Conservation (phyloP, 2,797 vertebrate genomes). For the Semaprochilodus insignis region DNA sequence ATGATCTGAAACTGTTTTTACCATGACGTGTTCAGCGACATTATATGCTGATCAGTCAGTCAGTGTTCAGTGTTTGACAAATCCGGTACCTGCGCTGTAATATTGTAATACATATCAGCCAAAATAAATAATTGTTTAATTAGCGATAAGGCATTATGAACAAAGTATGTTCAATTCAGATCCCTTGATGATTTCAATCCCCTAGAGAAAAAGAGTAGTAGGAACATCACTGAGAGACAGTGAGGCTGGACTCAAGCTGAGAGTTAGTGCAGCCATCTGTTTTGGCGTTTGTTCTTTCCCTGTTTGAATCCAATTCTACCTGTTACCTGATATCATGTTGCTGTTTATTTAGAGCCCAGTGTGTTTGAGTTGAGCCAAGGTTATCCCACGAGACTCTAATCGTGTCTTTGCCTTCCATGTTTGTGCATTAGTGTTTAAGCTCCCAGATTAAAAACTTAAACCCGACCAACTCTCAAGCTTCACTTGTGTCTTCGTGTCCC, state of each 20-base stretch:
- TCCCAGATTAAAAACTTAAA: slow-evolving; percentile 73
- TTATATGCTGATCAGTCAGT: background rate
- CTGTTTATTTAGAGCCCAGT: slow-evolving; percentile 67
- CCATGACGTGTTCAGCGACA: background rate
- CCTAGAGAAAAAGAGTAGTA: background rate
- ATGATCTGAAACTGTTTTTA: background rate
- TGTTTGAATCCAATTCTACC: slow-evolving; percentile 66
- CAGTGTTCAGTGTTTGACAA: background rate
- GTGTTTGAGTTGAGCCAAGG: slow-evolving; percentile 75
- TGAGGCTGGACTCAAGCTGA: slow-evolving; percentile 1
- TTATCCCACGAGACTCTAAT: slow-evolving; percentile 81
- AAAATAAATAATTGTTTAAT: background rate
- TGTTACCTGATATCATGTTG: slow-evolving; percentile 72
- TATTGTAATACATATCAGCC: background rate
- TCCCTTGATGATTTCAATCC: background rate
- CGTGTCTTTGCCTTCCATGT: slow-evolving; percentile 74
- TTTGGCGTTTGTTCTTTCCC: background rate
- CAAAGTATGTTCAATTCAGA: background rate
- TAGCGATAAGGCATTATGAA: background rate
- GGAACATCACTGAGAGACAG: background rate
- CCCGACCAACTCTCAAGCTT: slow-evolving; percentile 68
- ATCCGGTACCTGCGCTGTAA: background rate
- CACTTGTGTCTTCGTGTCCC: slow-evolving; percentile 56
- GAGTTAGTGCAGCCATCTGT: slow-evolving; percentile 4
- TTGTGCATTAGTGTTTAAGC: slow-evolving; percentile 74